Evolutionary conservation across 1,140 invertebrate genomes (phyloP).

Genomic region (Formica selysi): DNA sequence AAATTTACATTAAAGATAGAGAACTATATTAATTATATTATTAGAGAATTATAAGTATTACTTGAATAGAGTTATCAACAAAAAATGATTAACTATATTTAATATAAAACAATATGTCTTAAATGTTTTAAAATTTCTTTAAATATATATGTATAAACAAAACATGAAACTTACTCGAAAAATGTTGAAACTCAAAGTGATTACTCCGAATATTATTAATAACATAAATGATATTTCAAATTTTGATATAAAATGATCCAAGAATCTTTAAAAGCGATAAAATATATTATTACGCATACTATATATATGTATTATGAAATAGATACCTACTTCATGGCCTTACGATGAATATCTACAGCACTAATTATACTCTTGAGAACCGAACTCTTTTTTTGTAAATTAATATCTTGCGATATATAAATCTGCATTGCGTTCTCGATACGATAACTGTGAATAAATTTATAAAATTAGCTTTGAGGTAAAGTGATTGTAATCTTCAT

Average conservation of each 20-base stretch:
- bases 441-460: no score
- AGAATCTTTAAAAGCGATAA: constrained; percentile 2
- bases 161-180: neutral
- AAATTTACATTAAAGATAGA: no score
- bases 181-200: neutral
- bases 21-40: no score
- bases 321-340: neutral
- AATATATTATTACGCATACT: neutral
- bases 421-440: neutral
- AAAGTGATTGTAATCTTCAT: no score
- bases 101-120: neutral
- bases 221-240: neutral
- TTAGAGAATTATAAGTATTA: no score
- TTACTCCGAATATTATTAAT: constrained; percentile 4
- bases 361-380: neutral
- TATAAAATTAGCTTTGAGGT: no score
- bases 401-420: neutral
- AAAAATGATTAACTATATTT: neutral
- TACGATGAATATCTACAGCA: constrained; percentile 19
- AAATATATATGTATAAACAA: neutral
- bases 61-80: no score
- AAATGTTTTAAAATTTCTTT: neutral
- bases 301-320: neutral
- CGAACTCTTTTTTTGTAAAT: neutral
- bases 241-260: neutral